A percentile compares a stretch with the other conserved stretches of the same genome.
Conservation (phyloP, 2,797 vertebrate genomes). For the Oryzias sinensis region DNA sequence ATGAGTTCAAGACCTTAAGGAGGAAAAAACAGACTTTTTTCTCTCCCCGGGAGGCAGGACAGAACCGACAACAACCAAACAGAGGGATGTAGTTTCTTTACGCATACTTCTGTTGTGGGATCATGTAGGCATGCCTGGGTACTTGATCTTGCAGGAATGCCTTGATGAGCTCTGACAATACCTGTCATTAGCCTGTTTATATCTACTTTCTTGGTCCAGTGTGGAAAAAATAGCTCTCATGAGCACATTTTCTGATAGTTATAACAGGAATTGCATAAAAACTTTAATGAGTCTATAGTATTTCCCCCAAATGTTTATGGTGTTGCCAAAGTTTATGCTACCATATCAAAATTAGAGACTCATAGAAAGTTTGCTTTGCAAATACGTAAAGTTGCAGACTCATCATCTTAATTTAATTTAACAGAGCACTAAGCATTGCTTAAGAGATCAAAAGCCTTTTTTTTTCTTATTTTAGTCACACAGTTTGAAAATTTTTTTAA, state of each 20-base stretch:
- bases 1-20: conserved; percentile 47
- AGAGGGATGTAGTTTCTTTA: conserved; percentile 29
- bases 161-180: no score
- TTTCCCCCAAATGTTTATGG: no score
- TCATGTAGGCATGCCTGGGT: conserved; percentile 13
- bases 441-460: neutral
- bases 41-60: conserved; percentile 20
- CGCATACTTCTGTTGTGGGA: conserved; percentile 12
- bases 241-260: no score
- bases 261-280: no score
- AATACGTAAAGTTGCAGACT: neutral
- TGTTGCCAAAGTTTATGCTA: no score
- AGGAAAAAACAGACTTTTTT: conserved; percentile 24
- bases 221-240: no score
- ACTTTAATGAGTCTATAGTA: no score
- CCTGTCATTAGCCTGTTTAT: no score
- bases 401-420: neutral
- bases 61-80: conserved; percentile 19
- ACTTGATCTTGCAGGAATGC: conserved; percentile 1
- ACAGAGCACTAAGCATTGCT: neutral
- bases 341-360: no score
- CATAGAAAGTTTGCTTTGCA: neutral
- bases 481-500: neutral
- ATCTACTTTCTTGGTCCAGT: no score
- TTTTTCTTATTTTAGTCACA: neutral